Evolutionary conservation across 2,888 invertebrate species (phyloP), one percentile per base, ranked within the genome.

Genomic region (Bellardia bayeri): DNA sequence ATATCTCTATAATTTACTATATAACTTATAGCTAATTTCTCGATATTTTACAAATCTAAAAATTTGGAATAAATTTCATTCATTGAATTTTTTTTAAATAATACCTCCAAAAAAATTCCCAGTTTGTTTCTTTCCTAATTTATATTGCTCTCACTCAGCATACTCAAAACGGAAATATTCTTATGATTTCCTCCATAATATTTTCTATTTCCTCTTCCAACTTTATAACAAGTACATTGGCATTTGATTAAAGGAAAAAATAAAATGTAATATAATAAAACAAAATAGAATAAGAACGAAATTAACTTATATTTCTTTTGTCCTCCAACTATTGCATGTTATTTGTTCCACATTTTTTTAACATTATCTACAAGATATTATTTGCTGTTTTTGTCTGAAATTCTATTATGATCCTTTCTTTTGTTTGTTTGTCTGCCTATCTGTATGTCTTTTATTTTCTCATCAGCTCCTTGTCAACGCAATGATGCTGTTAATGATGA

Each of bases 401-500:
- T 56, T 23, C 37, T 56, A 68, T 72, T 72, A 23, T 37, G 16
- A 71, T 49, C 37, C 63, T 7, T 16, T 5, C n/a, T n/a, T 51
- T 23, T 66, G 33, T 13, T 14, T 23, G 45, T 37, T 11, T 56
- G 16, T 23, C 45, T 37, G 42, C 45, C 66, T n/a, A 63, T 40
- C 16, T 23, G 23, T 45, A 45, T 45, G 45, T 45, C 45, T 66
- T 45, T 1, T 49, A 16, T 54, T 16, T 16, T 11, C 16, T 16
- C n/a, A 42, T 37, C 54, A 37, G 13, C 69, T n/a, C 33, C 9
- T 63, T 45, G 33, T 56, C 58, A 33, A 45, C n/a, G 3, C 45
- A 54, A 45, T 64, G 64, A 63, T 51, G 63, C 63, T 71, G 51
- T 13, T 54, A 58, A 86, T 82, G 49, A 78, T 78, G 37, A n/a